Conservation (phyloP, 2,888 invertebrate genomes). For the Teinopalpus imperialis region DNA sequence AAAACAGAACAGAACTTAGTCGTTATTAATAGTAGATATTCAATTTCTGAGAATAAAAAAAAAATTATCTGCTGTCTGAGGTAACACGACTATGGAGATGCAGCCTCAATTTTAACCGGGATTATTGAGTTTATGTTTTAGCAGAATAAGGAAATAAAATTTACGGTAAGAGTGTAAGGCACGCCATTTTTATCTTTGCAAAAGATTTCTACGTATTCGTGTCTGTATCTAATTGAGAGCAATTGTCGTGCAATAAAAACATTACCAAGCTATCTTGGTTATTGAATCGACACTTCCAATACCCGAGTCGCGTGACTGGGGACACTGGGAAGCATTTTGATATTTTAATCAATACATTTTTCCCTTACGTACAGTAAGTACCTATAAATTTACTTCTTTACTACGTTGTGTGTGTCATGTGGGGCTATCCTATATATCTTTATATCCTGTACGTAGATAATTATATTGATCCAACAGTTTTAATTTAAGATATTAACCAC, state of each 20-base stretch:
- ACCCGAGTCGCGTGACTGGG: constrained; percentile 35
- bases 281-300: constrained; percentile 40
- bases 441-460: too few relatives aligned
- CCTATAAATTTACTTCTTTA: background rate
- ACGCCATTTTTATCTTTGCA: constrained; percentile 26
- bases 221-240: constrained; percentile 52
- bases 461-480: too few relatives aligned
- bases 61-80: too few relatives aligned
- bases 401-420: too few relatives aligned
- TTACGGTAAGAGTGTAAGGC: constrained; percentile 17
- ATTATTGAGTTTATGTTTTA: constrained; percentile 12
- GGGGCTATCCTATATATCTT: too few relatives aligned
- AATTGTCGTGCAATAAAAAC: constrained; percentile 53
- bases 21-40: too few relatives aligned
- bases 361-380: background rate
- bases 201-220: constrained; percentile 43
- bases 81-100: too few relatives aligned
- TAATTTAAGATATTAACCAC: too few relatives aligned
- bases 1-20: too few relatives aligned
- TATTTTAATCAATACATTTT: constrained; percentile 20
- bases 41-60: too few relatives aligned
- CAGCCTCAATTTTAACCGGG: constrained; percentile 4
- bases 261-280: constrained; percentile 45
- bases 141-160: constrained; percentile 19
- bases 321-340: constrained; percentile 24